A percentile compares a stretch with the other conserved stretches of the same genome.
These are phyloP conservation scores for Planococcus citri DNA, from an alignment of 1,140 invertebrate genomes.

Conservation along the genomic window DNA sequence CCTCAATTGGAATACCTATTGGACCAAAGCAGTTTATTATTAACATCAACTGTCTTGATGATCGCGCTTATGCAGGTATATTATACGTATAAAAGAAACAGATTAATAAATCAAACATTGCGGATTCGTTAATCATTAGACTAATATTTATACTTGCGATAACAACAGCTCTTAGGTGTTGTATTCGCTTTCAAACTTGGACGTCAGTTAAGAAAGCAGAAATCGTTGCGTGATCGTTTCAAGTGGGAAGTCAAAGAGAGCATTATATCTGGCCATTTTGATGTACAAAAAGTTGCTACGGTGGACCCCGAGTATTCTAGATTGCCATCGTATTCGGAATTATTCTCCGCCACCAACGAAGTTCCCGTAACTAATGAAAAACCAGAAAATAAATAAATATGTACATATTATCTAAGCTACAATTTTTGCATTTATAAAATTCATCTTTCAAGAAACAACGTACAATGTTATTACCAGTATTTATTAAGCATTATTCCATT, in stretches of 20 bases:
- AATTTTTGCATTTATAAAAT: not conserved
- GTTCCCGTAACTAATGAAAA: not conserved
- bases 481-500: not conserved
- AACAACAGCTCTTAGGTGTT: slow-evolving; percentile 40
- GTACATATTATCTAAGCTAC: too few species aligned
- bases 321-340: slow-evolving; percentile 12
- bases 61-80: slow-evolving; percentile 34
- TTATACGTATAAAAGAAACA: slow-evolving; percentile 15
- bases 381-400: not conserved
- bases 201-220: slow-evolving; percentile 38
- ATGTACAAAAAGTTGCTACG: not conserved
- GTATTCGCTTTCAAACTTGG: slow-evolving; percentile 42
- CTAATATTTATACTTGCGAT: not conserved
- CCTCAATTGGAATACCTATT: slow-evolving; percentile 32
- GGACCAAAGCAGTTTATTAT: slow-evolving; percentile 33
- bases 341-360: not conserved
- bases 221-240: slow-evolving; percentile 25
- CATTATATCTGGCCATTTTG: slow-evolving; percentile 17
- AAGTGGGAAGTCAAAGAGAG: slow-evolving; percentile 27
- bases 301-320: not conserved
- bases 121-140: too few species aligned
- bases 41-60: slow-evolving; percentile 36
- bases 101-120: too few species aligned
- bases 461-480: not conserved
- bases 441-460: not conserved